Base-by-base conservation (phyloP, 2,888 invertebrate genomes). In the Macrophya annulata region DNA sequence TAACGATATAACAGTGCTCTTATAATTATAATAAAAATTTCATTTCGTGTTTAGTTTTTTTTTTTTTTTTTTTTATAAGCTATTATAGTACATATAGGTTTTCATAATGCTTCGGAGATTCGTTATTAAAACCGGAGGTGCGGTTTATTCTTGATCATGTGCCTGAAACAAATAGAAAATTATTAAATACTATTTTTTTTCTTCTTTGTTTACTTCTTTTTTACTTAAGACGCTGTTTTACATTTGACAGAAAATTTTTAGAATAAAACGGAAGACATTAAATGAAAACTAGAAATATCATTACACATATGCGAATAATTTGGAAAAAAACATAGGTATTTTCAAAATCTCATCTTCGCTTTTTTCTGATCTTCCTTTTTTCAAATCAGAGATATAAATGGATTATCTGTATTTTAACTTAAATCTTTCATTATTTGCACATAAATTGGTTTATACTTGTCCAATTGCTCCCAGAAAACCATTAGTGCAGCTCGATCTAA, bases 391-490 rank as follows among this genome's bases (percentile, higher is more conserved):
- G 62, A 62, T 15, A 25, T 9, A 4, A 62, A 62, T 25, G 21
- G 21, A 31, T 62, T 62, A 9, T 9, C 62, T 62, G 4, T 0
- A 10, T 62, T 25, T 25, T 21, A 21, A 31, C n/a, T 21, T 85
- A 62, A 40, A n/a, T 72, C n/a, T 43, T 45, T 77, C 17, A 71
- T 74, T 85, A 84, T 79, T 77, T 51, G n/a, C 48, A 86, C 43
- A 74, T 85, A 84, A 85, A 85, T 84, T 85, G 86, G 77, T 59
- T 31, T 96, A 93, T 94, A 99, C 98, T 97, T 98, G 94, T 99
- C 99, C 68, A 99, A 95, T 88, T 97, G 97, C 94, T 99, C 99
- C 99, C 99, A 99, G 94, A 99, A 99, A 89, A 97, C 96, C 95
- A 99, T 98, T 84, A 99, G 95, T 48, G 97, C 97, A 74, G 99